Percentiles rank a stretch among this genome's conserved stretches.
These are phyloP conservation scores for Microchrysa polita DNA, from an alignment of 2,888 invertebrate genomes.

Conservation along the genomic window DNA sequence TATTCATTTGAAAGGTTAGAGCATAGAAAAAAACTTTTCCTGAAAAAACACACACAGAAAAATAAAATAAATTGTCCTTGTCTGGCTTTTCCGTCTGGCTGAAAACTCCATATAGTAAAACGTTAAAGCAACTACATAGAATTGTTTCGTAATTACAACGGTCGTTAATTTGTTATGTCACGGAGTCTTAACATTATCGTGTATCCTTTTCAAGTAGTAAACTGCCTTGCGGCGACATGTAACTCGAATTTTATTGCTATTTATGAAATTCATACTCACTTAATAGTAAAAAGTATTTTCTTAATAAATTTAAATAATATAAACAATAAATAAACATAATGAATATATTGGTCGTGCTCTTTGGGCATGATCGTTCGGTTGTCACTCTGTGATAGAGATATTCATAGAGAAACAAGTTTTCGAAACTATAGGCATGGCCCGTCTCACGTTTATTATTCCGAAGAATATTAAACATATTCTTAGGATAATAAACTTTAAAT, in stretches of 20 bases:
- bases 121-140: slow-evolving; percentile 23
- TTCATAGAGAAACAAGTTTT: no score
- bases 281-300: no score
- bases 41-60: slow-evolving; percentile 20
- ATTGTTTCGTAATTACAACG: slow-evolving; percentile 39
- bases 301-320: no score
- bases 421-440: no score
- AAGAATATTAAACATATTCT: no score
- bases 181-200: slow-evolving; percentile 45
- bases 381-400: no score
- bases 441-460: no score
- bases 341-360: no score
- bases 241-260: not conserved
- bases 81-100: slow-evolving; percentile 45
- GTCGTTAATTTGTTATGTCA: slow-evolving; percentile 49
- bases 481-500: no score
- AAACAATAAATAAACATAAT: no score
- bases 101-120: slow-evolving; percentile 28
- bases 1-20: slow-evolving; percentile 6
- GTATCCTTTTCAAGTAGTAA: slow-evolving; percentile 9
- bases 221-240: not conserved
- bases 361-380: no score
- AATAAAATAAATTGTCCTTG: slow-evolving; percentile 48
- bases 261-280: not conserved
- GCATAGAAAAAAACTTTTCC: not conserved